Base-by-base conservation (phyloP, 2,113 vertebrate genomes). In the Halichoerus grypus region DNA sequence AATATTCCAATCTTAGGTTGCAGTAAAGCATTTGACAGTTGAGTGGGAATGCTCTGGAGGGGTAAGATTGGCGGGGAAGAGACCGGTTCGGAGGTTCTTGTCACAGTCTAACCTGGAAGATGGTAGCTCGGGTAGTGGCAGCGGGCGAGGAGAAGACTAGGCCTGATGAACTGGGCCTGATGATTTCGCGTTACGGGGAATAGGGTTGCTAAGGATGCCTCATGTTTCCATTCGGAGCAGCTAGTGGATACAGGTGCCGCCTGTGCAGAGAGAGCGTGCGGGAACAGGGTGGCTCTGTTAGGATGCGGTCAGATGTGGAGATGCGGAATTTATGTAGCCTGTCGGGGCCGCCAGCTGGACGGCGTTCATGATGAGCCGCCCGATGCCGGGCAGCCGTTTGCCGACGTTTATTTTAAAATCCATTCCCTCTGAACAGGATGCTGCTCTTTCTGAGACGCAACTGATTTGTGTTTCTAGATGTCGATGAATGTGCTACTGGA, bases 401-500 rank as follows among this genome's bases (percentile, higher is more conserved):
- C 46, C 26, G 1, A 28, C n/a, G 21, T 36, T 71, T 59, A 18
- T 72, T 88, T 79, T 65, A 72, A 92, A 90, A 57, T 49, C 31
- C 1, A 1, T 59, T 81, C 9, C 18, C 24, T 74, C 71, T 14
- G 59, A 92, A 82, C 49, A 1, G n/a, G 21, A 36, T n/a, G 46
- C 33, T 7, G 11, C 2, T 65, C 4, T 28, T 84, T 59, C 89
- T 91, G 77, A 94, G 87, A 96, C 26, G 0, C 2, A 2, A 0
- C 72, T 96, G 26, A 33, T 95, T 98, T 98, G 4, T 95, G 46
- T 98, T 97, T 97, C 81, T 97, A 99, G 99, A 99, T 95, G 98
- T 99, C 71, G 99, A 99, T 93, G 99, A 99, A 96, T 99, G 99
- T 95, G 98, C 99, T 15, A 97, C 99, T 8, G 99, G 99, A 42